Evolutionary conservation across 2,113 vertebrate genomes (phyloP).

Genomic region (Lamprotornis superbus): DNA sequence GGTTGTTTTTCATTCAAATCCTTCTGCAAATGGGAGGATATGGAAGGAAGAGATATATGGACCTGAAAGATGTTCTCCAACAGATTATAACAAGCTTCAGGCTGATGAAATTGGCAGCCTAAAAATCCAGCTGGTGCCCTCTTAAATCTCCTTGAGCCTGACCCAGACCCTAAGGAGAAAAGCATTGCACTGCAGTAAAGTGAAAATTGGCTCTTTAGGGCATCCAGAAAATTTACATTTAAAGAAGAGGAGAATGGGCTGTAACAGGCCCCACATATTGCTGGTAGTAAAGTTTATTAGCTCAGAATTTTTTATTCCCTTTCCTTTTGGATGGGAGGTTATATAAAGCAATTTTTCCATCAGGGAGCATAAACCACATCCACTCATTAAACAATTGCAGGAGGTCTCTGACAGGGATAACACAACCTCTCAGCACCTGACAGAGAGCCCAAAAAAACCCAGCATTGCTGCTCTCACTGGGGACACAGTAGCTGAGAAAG

Average conservation of each 20-base stretch:
- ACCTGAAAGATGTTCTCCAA: background rate
- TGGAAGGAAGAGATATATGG: background rate
- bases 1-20: background rate
- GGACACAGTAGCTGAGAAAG: background rate
- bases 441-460: background rate
- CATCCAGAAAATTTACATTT: constrained; percentile 27
- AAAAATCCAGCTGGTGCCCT: constrained; percentile 21
- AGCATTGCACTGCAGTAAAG: background rate
- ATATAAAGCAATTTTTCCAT: constrained; percentile 5
- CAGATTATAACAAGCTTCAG: background rate
- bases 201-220: constrained; percentile 41
- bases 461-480: background rate
- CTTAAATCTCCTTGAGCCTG: constrained; percentile 34
- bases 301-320: constrained; percentile 41
- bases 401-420: background rate
- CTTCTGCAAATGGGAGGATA: background rate
- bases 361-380: constrained; percentile 11
- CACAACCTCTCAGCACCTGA: background rate
- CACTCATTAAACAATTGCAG: background rate
- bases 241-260: constrained; percentile 32
- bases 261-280: constrained; percentile 9
- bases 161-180: constrained; percentile 24
- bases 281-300: constrained; percentile 46
- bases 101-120: background rate
- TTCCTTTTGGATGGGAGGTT: background rate